Percentiles rank a stretch among this genome's conserved stretches.
Evolutionary conservation across 2,797 vertebrate genomes (phyloP).

Genomic region (Lacerta bilineata): DNA sequence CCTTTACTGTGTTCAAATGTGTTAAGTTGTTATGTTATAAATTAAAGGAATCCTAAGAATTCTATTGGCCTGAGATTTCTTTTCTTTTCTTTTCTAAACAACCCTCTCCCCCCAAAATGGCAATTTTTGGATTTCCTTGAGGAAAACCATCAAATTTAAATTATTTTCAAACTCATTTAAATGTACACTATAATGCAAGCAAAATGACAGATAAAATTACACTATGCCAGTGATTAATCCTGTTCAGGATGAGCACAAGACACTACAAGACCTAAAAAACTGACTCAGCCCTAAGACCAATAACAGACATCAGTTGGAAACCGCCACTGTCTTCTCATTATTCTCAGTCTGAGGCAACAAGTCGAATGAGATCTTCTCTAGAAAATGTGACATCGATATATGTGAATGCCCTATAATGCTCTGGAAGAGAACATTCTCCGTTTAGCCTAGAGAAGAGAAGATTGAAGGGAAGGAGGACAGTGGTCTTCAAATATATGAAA

Average conservation of each 20-base stretch:
- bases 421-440: not conserved
- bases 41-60: not conserved
- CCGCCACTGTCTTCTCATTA: not conserved
- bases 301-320: not conserved
- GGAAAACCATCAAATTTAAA: not conserved
- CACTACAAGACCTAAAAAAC: not conserved
- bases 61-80: not conserved
- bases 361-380: not conserved
- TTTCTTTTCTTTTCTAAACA: not conserved
- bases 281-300: not conserved
- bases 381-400: not conserved
- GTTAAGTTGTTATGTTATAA: not conserved
- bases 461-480: no score
- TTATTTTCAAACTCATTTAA: not conserved
- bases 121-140: not conserved
- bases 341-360: not conserved
- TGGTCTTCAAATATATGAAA: no score
- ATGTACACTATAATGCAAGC: no score
- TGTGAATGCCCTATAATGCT: not conserved
- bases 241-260: not conserved
- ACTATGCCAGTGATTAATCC: not conserved
- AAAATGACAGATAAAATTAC: not conserved
- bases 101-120: not conserved
- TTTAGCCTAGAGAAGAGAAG: no score
- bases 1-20: not conserved